A percentile compares a stretch with the other conserved stretches of the same genome.
These are phyloP conservation scores for Cuculus canorus DNA, from an alignment of 2,797 vertebrate genomes.

Conservation along the genomic window DNA sequence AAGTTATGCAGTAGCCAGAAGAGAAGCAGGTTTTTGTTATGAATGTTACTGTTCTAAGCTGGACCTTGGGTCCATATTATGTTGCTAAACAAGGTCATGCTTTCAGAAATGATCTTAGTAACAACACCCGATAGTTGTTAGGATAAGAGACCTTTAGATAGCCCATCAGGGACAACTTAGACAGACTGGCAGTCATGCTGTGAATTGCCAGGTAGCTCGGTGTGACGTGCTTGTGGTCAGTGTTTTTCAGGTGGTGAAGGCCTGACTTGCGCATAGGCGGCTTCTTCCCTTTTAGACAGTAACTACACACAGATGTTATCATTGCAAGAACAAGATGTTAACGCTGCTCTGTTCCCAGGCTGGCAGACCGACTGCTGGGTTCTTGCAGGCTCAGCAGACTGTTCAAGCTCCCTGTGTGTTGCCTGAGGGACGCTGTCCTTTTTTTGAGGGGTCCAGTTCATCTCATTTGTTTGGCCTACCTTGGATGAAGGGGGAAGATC, in stretches of 20 bases:
- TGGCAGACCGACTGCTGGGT: background rate
- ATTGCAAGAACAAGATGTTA: background rate
- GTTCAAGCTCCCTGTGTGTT: background rate
- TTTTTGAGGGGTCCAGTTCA: background rate
- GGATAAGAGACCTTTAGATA: background rate
- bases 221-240: background rate
- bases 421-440: background rate
- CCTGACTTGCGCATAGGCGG: fast-evolving
- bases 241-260: background rate
- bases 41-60: background rate
- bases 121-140: background rate
- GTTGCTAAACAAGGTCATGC: background rate
- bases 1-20: background rate
- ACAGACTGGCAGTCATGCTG: background rate
- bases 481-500: background rate
- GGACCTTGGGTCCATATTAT: background rate
- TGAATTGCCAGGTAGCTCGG: fast-evolving
- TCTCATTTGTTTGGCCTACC: background rate
- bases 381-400: background rate
- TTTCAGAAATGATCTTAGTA: background rate
- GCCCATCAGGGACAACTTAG: fast-evolving
- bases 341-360: background rate
- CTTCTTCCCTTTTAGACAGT: background rate
- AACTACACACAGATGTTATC: background rate
- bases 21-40: background rate